Conservation (phyloP, 1,140 invertebrate genomes). For the Yoshiicerus persimilis region DNA sequence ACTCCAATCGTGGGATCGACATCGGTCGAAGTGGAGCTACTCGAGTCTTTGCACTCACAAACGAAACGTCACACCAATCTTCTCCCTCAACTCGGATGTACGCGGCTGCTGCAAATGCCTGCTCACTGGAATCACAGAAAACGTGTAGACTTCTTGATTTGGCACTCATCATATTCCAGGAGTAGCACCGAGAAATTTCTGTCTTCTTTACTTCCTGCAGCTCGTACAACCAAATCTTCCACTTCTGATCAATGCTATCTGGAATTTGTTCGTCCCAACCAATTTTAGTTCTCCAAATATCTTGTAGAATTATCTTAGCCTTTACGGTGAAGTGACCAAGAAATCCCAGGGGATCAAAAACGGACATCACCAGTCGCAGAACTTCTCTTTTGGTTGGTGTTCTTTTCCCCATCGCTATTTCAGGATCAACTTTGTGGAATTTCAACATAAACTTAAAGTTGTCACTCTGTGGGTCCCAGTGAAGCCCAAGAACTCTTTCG, state of each 20-base stretch:
- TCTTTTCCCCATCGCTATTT: not conserved
- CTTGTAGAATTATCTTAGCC: conserved; percentile 29
- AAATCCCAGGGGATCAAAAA: conserved; percentile 33
- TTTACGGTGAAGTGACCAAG: conserved; percentile 6
- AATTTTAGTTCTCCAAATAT: conserved; percentile 27
- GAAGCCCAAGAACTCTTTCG: too few relatives aligned
- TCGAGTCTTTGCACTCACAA: conserved; percentile 51
- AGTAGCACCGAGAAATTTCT: conserved; percentile 16
- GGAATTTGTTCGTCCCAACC: conserved; percentile 34
- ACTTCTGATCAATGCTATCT: not conserved
- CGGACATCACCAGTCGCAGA: not conserved
- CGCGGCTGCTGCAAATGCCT: not conserved
- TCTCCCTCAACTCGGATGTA: not conserved
- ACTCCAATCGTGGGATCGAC: conserved; percentile 54
- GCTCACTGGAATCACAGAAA: conserved; percentile 7
- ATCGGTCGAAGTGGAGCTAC: conserved; percentile 51
- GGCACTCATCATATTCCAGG: not conserved
- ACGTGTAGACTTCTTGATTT: conserved; percentile 30
- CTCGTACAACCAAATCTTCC: not conserved
- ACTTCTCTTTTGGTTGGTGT: conserved; percentile 19
- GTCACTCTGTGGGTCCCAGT: not conserved
- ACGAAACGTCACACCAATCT: not conserved
- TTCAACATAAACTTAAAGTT: not conserved
- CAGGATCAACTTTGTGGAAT: not conserved
- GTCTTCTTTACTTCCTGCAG: not conserved